Evolutionary conservation across 2,888 invertebrate species (phyloP).

Genomic region (Rhamnusium bicolor): DNA sequence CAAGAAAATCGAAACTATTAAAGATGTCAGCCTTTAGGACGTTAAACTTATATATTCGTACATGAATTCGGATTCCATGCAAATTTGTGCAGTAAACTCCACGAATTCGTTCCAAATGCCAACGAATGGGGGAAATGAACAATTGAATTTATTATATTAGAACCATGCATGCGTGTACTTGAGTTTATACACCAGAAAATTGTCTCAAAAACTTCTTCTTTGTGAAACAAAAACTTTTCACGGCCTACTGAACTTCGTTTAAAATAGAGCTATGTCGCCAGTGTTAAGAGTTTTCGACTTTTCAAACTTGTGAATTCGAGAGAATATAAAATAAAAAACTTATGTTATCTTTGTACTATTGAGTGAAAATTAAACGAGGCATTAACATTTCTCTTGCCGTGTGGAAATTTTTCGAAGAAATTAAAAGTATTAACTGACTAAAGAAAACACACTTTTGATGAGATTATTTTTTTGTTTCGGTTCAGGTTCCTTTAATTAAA

Average conservation of each 20-base stretch:
- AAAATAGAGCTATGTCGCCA: constrained; percentile 7
- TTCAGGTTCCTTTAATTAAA: too few relatives aligned
- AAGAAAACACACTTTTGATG: too few relatives aligned
- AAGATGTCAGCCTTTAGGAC: constrained; percentile 60
- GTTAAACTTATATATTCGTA: constrained; percentile 63
- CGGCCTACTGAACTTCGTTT: constrained; percentile 9
- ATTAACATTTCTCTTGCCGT: too few relatives aligned
- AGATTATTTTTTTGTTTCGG: too few relatives aligned
- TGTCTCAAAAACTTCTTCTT: constrained; percentile 45
- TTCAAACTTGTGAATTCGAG: neutral
- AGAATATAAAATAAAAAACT: neutral
- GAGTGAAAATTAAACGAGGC: neutral
- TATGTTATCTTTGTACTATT: neutral
- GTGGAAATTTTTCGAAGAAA: too few relatives aligned
- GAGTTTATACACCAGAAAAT: constrained; percentile 56
- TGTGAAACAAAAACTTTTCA: constrained; percentile 2
- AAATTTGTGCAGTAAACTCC: constrained; percentile 64
- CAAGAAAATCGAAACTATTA: constrained; percentile 62
- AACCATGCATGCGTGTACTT: constrained; percentile 59
- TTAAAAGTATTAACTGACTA: too few relatives aligned
- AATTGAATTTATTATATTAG: constrained; percentile 62
- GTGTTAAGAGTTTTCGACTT: neutral
- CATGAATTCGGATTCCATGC: constrained; percentile 65
- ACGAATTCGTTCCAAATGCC: constrained; percentile 58
- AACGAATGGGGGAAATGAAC: constrained; percentile 60